A percentile compares a stretch with the other conserved stretches of the same genome.
Conservation (phyloP, 2,113 vertebrate genomes). For the Periophthalmodon schlosseri region DNA sequence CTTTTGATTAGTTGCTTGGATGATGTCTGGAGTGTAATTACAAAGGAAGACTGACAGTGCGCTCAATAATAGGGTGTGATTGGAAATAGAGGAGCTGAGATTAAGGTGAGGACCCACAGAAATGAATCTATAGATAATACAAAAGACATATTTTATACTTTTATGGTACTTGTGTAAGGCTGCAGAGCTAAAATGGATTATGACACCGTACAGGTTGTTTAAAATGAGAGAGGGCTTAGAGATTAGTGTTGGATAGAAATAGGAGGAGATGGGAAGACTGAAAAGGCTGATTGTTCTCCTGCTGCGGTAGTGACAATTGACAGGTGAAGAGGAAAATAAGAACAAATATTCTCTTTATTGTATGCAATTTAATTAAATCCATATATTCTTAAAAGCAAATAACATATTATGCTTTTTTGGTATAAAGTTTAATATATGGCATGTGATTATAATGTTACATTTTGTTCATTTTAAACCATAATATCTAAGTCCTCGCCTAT, state of each 20-base stretch:
- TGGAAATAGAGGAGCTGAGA: slow-evolving; percentile 24
- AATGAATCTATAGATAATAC: not conserved
- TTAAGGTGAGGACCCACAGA: slow-evolving; percentile 12
- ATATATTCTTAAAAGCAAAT: too few species aligned
- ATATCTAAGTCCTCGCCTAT: too few species aligned
- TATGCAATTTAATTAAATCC: too few species aligned
- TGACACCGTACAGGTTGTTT: not conserved
- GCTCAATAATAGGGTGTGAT: slow-evolving; percentile 43
- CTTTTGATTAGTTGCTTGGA: slow-evolving; percentile 47
- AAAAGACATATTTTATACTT: not conserved
- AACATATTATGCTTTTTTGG: too few species aligned
- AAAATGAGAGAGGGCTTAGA: not conserved
- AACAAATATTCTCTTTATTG: too few species aligned
- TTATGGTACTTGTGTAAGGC: not conserved
- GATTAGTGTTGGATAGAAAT: too few species aligned
- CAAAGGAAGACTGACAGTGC: slow-evolving; percentile 33
- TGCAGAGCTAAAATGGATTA: not conserved
- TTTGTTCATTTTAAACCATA: too few species aligned
- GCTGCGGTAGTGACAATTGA: not conserved
- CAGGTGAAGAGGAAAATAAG: too few species aligned
- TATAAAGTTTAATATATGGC: too few species aligned
- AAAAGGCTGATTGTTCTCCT: not conserved
- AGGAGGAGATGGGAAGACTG: not conserved
- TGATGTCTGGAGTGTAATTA: slow-evolving; percentile 48
- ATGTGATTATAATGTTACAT: too few species aligned